Evolutionary conservation across 2,888 invertebrate species (phyloP).

Genomic region (Drosophila monieri): DNA sequence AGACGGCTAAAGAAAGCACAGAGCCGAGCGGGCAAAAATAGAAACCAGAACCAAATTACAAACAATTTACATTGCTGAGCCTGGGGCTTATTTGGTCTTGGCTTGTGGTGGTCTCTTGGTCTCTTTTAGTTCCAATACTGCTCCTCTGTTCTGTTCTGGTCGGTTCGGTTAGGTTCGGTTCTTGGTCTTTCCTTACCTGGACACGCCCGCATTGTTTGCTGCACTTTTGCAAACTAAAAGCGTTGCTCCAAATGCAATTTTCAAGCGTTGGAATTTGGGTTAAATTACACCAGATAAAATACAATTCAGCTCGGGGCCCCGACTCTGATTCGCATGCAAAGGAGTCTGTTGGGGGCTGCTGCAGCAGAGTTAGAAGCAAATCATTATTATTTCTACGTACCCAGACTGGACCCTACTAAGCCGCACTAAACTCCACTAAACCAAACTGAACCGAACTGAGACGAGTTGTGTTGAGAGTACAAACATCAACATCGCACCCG

Average conservation of each 20-base stretch:
- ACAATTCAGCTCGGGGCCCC: conserved; percentile 63
- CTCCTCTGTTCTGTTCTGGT: conserved; percentile 4
- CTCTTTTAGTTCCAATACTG: not conserved
- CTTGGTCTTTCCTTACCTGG: conserved; percentile 31
- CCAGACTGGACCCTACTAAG: conserved; percentile 7
- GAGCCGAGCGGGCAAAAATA: conserved; percentile 48
- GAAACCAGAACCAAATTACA: conserved; percentile 70
- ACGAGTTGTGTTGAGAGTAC: conserved; percentile 15
- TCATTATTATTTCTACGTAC: conserved; percentile 62
- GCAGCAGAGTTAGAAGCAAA: conserved; percentile 48
- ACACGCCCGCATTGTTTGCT: conserved; percentile 44
- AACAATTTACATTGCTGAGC: conserved; percentile 72
- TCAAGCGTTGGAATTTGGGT: conserved; percentile 73
- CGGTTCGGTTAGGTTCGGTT: conserved; percentile 1
- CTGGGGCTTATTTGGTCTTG: conserved; percentile 56
- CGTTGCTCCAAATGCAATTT: conserved; percentile 76
- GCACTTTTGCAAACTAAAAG: conserved; percentile 42
- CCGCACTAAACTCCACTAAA: conserved; percentile 4
- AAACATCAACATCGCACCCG: conserved; percentile 75
- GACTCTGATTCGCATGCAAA: conserved; percentile 35
- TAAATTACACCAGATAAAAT: conserved; percentile 75
- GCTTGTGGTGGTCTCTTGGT: conserved; percentile 21
- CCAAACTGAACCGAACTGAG: not conserved
- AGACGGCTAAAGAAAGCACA: conserved; percentile 42
- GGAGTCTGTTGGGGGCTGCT: conserved; percentile 27